Percentiles rank a stretch among this genome's conserved stretches.
phyloP scores from a whole-genome alignment of 1,140 invertebrate genomes.

The Caligus rogercresseyi region DNA sequence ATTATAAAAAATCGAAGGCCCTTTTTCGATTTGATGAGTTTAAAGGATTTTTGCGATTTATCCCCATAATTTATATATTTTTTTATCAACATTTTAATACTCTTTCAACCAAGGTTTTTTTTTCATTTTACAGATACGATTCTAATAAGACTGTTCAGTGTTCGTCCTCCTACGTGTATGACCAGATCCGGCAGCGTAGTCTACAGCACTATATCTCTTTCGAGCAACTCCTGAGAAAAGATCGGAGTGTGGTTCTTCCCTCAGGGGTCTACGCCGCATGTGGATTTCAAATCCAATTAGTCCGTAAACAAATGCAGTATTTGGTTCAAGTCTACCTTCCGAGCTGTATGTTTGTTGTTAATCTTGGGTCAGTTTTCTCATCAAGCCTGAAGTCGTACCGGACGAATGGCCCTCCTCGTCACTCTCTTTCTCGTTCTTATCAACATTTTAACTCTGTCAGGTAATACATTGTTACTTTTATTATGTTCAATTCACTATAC shows the following conservation, averaged over 20 bases:
- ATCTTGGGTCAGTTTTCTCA: constrained; percentile 45
- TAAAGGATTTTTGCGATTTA: no score
- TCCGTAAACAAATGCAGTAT: constrained; percentile 20
- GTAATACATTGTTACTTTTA: no score
- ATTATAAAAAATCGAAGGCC: no score
- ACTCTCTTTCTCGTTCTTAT: constrained; percentile 26
- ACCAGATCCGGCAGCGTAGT: constrained; percentile 1
- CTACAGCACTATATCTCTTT: constrained; percentile 17
- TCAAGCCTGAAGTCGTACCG: constrained; percentile 43
- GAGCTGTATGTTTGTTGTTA: constrained; percentile 36
- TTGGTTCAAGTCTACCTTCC: constrained; percentile 20
- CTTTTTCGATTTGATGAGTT: no score
- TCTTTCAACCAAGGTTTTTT: no score
- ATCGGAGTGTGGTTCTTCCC: constrained; percentile 3
- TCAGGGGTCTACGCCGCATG: constrained; percentile 16
- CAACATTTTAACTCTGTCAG: constrained; percentile 18
- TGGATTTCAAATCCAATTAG: constrained; percentile 16
- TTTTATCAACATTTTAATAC: no score
- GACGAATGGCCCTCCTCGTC: constrained; percentile 38
- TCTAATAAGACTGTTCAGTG: constrained; percentile 16
- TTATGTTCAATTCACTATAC: no score
- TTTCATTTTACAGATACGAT: constrained; percentile 18
- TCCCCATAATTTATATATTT: no score
- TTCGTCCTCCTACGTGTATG: constrained; percentile 10
- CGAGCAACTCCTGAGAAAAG: constrained; percentile 12